Conservation (phyloP, 2,113 vertebrate genomes). For the Chaetodon auriga region DNA sequence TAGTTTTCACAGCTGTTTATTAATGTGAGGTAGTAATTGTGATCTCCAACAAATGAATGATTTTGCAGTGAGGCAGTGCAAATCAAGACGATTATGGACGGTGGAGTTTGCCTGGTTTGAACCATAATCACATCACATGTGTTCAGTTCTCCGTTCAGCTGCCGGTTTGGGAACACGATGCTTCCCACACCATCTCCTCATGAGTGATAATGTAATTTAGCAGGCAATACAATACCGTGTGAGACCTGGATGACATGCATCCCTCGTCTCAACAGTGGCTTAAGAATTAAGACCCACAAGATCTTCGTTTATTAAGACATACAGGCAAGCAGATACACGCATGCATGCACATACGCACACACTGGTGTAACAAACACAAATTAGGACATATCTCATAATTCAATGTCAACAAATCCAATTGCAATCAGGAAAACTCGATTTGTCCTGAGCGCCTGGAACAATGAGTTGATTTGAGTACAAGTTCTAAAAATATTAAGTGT, state of each 20-base stretch:
- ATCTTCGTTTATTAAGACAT: constrained; percentile 24
- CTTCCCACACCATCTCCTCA: constrained; percentile 71
- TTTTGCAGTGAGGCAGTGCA: not conserved
- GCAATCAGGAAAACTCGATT: constrained; percentile 86
- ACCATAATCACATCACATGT: constrained; percentile 40
- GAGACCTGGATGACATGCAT: constrained; percentile 59
- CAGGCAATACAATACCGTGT: constrained; percentile 63
- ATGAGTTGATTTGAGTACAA: constrained; percentile 75
- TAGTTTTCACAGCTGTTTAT: not conserved
- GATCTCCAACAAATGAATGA: not conserved
- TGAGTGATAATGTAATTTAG: constrained; percentile 79
- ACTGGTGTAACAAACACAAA: constrained; percentile 73
- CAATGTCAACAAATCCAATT: constrained; percentile 88
- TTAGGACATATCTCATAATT: constrained; percentile 86
- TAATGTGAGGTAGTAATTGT: not conserved
- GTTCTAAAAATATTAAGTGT: constrained; percentile 78
- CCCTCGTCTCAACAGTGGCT: constrained; percentile 31
- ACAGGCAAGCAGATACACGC: not conserved
- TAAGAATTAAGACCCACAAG: constrained; percentile 58
- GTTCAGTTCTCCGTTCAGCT: constrained; percentile 34
- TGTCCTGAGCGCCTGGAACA: constrained; percentile 74
- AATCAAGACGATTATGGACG: not conserved
- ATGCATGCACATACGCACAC: constrained; percentile 13
- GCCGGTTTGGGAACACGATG: constrained; percentile 59
- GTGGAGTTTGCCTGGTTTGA: constrained; percentile 32